Evolutionary conservation across 1,140 invertebrate species (phyloP), one percentile per base, ranked within the genome.

Genomic region (Paraescarpia echinospica): DNA sequence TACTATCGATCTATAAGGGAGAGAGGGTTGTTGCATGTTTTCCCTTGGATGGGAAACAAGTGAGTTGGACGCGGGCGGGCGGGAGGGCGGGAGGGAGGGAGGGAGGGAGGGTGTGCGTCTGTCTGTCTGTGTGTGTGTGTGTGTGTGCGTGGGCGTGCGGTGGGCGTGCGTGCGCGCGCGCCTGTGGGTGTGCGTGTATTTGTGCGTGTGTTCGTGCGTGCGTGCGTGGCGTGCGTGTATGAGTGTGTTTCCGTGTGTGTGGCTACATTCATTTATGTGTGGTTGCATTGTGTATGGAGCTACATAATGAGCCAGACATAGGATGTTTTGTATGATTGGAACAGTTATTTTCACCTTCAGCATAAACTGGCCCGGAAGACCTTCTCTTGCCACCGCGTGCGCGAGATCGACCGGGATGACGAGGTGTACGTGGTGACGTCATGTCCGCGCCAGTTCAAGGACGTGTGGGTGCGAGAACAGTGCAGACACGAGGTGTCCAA

Each of bases 391-490:
- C 89, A 90, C 0, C 34, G 90, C 27, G n/a, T 51, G 33, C 34
- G n/a, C 34, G 35, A 41, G n/a, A 34, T 93, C 41, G 48, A 93
- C 34, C 89, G 5, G 59, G 59, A 4, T 8, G 89, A 31, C 1
- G 92, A 93, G 33, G 34, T 93, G n/a, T 93, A 93, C 91, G n/a
- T 92, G 33, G 90, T 93, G 31, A 88, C 34, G 35, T 34, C 34
- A 33, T 93, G 92, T 91, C 92, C 48, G 8, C 34, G 34, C 35
- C 34, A 33, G 31, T 34, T 41, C 59, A 48, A 34, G 31, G 90
- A 93, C 34, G 91, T 34, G 33, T 59, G 41, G 31, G 89, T 92
- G 2, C 9, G 59, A 33, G 93, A 93, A 33, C 77, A 92, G 77
- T 93, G 93, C 89, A 92, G 92, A 88, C 48, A 59, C 14, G n/a